These are phyloP conservation scores for Mycalesis mineus DNA, from an alignment of 2,888 invertebrate genomes.

Conservation along the genomic window DNA sequence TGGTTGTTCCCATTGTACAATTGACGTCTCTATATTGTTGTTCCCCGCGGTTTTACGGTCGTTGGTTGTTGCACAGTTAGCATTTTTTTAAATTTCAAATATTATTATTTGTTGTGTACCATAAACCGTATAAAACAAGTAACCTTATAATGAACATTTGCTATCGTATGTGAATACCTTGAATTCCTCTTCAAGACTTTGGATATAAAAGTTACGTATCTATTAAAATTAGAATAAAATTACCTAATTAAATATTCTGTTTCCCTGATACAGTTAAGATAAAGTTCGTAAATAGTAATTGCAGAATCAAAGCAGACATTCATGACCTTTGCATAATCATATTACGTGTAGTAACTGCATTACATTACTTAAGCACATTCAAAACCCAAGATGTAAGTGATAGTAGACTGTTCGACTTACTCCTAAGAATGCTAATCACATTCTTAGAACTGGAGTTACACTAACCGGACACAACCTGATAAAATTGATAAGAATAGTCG, in stretches of 20 bases:
- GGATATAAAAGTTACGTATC: too few relatives aligned
- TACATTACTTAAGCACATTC: background rate
- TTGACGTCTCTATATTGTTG: conserved; percentile 58
- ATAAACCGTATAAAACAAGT: background rate
- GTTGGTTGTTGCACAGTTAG: conserved; percentile 34
- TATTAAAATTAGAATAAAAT: background rate
- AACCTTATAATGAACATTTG: background rate
- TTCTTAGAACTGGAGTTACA: background rate
- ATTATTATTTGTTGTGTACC: conserved; percentile 17
- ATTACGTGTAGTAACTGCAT: background rate
- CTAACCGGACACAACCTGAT: background rate
- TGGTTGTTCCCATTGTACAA: conserved; percentile 51
- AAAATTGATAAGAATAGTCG: too few relatives aligned
- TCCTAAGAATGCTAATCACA: background rate
- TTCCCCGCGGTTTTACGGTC: conserved; percentile 37
- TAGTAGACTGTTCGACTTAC: background rate
- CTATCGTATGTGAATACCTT: too few relatives aligned
- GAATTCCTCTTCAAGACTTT: too few relatives aligned
- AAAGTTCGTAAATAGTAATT: background rate
- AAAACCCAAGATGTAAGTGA: too few relatives aligned
- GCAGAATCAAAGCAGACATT: background rate
- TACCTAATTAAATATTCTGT: background rate
- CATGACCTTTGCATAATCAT: background rate
- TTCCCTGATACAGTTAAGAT: background rate
- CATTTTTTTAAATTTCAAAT: conserved; percentile 22